Evolutionary conservation across 2,797 vertebrate species (phyloP).

Genomic region (Chaunax sp.): DNA sequence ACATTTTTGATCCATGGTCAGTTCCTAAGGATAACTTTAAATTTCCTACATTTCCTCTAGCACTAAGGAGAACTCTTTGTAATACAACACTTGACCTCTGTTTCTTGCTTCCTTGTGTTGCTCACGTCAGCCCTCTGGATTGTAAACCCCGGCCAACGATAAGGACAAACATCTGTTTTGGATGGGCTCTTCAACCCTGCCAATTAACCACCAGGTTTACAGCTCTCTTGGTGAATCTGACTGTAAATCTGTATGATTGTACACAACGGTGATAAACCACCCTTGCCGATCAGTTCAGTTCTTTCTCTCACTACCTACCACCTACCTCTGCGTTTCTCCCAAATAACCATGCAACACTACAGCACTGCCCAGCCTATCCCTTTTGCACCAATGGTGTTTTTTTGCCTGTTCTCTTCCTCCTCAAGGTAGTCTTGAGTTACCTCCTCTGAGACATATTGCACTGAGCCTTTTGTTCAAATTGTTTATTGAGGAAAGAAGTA

Average conservation of each 20-base stretch:
- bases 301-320: constrained; percentile 26
- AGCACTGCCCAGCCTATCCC: constrained; percentile 33
- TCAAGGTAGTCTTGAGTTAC: constrained; percentile 64
- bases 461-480: constrained; percentile 63
- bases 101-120: constrained; percentile 1
- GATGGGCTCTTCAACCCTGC: constrained; percentile 12
- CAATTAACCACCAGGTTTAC: constrained; percentile 56
- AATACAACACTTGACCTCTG: background rate
- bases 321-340: constrained; percentile 41
- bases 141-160: constrained; percentile 9
- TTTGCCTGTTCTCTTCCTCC: constrained; percentile 42
- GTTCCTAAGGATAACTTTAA: background rate
- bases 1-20: background rate
- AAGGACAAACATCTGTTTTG: constrained; percentile 61
- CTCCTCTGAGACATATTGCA: constrained; percentile 58
- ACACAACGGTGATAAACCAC: constrained; percentile 62
- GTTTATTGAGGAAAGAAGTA: constrained; percentile 68
- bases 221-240: background rate
- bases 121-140: constrained; percentile 38
- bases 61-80: constrained; percentile 2
- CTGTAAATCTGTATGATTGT: constrained; percentile 39
- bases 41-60: background rate
- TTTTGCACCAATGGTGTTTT: constrained; percentile 2
- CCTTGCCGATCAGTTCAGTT: constrained; percentile 40
- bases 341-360: constrained; percentile 50